phyloP scores from a whole-genome alignment of 1,140 invertebrate species.

The Eupeodes corollae region DNA sequence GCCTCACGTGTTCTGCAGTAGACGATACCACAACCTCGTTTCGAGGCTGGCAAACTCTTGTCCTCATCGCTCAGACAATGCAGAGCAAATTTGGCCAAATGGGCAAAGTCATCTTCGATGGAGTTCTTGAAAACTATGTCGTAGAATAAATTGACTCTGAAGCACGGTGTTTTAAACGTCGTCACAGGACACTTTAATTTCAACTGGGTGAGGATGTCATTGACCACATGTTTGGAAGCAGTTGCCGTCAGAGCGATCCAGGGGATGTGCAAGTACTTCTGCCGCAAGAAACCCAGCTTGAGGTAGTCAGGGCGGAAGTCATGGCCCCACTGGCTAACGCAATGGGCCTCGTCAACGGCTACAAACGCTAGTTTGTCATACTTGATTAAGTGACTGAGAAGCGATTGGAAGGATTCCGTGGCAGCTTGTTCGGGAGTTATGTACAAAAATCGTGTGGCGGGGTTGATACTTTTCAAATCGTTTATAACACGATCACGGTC shows the following conservation, averaged over 20 bases:
- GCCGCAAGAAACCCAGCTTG: constrained; percentile 64
- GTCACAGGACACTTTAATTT: constrained; percentile 48
- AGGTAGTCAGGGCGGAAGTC: constrained; percentile 94
- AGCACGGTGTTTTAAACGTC: constrained; percentile 58
- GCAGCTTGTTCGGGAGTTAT: constrained; percentile 85
- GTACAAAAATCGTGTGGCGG: constrained; percentile 72
- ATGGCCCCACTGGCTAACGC: constrained; percentile 96
- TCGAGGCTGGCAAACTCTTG: constrained; percentile 22
- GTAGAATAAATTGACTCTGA: constrained; percentile 75
- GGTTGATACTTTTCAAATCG: constrained; percentile 57
- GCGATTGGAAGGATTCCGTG: constrained; percentile 59
- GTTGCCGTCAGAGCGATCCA: constrained; percentile 94
- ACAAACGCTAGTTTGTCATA: constrained; percentile 63
- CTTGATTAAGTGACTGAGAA: constrained; percentile 49
- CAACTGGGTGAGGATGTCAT: constrained; percentile 54
- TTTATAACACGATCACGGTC: constrained; percentile 63
- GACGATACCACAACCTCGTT: constrained; percentile 71
- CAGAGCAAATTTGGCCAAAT: constrained; percentile 52
- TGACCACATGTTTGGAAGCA: constrained; percentile 62
- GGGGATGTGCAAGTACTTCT: constrained; percentile 56
- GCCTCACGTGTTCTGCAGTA: constrained; percentile 80
- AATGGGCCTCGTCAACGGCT: constrained; percentile 95
- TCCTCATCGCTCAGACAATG: constrained; percentile 41
- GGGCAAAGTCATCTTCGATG: constrained; percentile 61
- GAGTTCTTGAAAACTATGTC: constrained; percentile 76